These are phyloP conservation scores for Pelosia muscerda DNA, from an alignment of 2,888 invertebrate species.

Conservation along the genomic window DNA sequence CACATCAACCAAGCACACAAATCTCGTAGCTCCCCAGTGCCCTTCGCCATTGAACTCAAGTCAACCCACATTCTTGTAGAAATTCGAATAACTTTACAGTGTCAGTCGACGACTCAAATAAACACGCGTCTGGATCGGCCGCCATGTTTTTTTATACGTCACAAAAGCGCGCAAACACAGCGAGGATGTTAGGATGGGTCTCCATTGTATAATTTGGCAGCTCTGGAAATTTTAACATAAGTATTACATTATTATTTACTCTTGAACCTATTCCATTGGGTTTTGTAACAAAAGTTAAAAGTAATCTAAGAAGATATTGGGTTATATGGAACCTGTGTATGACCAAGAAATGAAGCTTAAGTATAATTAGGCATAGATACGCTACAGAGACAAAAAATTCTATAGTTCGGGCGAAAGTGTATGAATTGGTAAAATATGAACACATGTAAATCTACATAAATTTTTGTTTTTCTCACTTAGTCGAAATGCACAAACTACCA, in stretches of 20 bases:
- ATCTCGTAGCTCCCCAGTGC: constrained; percentile 18
- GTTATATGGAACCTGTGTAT: not conserved
- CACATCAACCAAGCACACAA: not conserved
- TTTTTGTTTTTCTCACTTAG: too few species aligned
- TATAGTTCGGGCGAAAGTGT: too few species aligned
- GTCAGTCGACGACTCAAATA: constrained; percentile 46
- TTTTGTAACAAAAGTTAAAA: not conserved
- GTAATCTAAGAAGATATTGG: not conserved
- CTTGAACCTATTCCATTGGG: not conserved
- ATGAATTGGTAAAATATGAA: too few species aligned
- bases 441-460: too few species aligned
- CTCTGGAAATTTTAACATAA: not conserved
- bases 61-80: constrained; percentile 23
- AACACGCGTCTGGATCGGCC: constrained; percentile 26
- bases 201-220: not conserved
- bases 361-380: too few species aligned
- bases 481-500: too few species aligned
- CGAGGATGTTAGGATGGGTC: not conserved
- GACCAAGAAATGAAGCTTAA: not conserved
- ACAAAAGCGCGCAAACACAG: constrained; percentile 13
- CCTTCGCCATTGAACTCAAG: constrained; percentile 39
- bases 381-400: too few species aligned
- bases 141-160: constrained; percentile 39
- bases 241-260: too few species aligned
- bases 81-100: constrained; percentile 41